Evolutionary conservation across 2,888 invertebrate species (phyloP).

Genomic region (Drosophila fulvimacula): DNA sequence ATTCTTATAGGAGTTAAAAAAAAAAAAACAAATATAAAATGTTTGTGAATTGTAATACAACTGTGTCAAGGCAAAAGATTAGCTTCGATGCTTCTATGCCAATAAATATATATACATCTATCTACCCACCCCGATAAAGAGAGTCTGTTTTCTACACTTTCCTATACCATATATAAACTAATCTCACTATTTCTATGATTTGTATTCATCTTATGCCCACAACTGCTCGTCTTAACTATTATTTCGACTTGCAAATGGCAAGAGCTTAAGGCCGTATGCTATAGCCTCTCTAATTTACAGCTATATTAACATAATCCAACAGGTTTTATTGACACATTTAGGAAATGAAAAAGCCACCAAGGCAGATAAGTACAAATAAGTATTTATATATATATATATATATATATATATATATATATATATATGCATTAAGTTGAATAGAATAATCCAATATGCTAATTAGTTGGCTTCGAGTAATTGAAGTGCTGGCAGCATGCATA

Average conservation of each 20-base stretch:
- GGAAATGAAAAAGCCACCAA: conserved; percentile 3
- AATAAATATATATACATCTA: too few species aligned
- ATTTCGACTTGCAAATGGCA: not conserved
- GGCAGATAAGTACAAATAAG: too few species aligned
- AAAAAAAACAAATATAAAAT: too few species aligned
- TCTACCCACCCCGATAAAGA: too few species aligned
- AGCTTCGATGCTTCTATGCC: too few species aligned
- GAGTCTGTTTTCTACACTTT: not conserved
- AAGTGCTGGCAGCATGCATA: not conserved
- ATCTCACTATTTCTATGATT: not conserved
- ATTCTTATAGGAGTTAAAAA: too few species aligned
- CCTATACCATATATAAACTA: not conserved
- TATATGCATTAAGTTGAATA: not conserved
- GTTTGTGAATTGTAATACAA: too few species aligned
- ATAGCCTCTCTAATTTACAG: not conserved
- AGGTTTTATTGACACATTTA: conserved; percentile 12
- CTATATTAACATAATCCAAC: conserved; percentile 5
- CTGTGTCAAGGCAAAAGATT: too few species aligned
- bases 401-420: not conserved
- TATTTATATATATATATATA: too few species aligned
- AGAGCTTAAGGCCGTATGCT: not conserved
- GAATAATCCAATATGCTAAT: conserved; percentile 11
- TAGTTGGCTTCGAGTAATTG: not conserved
- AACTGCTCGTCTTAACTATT: not conserved
- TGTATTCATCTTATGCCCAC: not conserved